Conservation (phyloP, 2,113 vertebrate genomes). For the Apteryx mantelli region DNA sequence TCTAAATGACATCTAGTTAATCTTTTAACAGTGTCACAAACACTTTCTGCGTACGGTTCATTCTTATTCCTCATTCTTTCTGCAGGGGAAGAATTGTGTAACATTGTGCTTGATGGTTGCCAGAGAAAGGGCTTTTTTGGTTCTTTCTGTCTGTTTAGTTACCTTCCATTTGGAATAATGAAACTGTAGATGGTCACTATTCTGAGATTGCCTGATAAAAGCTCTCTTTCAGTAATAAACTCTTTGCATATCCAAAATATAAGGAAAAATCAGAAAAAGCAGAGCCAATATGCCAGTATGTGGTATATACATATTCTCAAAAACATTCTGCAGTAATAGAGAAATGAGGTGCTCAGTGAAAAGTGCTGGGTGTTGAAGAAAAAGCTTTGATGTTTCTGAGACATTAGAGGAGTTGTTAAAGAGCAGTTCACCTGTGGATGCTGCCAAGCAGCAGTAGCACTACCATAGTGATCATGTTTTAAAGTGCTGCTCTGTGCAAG, state of each 20-base stretch:
- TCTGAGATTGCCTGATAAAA: background rate
- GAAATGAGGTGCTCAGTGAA: background rate
- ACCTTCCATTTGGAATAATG: background rate
- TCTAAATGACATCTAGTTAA: background rate
- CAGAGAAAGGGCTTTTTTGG: background rate
- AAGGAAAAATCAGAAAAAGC: background rate
- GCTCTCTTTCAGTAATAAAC: background rate
- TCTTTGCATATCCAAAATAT: background rate
- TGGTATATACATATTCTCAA: background rate
- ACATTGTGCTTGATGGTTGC: background rate
- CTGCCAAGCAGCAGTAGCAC: background rate
- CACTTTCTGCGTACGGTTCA: background rate
- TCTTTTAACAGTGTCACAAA: background rate
- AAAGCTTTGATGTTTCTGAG: constrained; percentile 24
- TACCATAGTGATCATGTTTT: constrained; percentile 13
- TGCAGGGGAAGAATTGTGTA: background rate
- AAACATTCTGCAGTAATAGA: background rate
- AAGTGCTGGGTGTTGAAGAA: background rate
- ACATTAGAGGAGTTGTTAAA: constrained; percentile 35
- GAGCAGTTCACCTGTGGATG: constrained; percentile 39
- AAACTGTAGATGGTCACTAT: background rate
- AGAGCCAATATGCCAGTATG: background rate
- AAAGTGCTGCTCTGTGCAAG: background rate
- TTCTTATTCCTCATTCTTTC: background rate
- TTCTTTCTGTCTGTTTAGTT: background rate